Evolutionary conservation across 2,888 invertebrate genomes (phyloP).

Genomic region (Ethmia dodecea): DNA sequence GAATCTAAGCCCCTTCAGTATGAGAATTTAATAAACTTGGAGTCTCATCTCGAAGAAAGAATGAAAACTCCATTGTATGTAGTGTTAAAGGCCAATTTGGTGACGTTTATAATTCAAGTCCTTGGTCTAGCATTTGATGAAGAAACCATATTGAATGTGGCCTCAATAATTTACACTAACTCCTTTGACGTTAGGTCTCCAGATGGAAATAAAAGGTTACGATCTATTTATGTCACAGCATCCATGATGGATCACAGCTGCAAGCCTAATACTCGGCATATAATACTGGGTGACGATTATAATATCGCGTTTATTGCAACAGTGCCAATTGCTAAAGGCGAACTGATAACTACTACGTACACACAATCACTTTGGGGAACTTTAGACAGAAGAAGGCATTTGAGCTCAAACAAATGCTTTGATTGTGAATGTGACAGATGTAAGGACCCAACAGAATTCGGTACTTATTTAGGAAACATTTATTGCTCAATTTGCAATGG

Average conservation of each 20-base stretch:
- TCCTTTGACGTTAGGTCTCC: constrained; percentile 81
- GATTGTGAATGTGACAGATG: constrained; percentile 83
- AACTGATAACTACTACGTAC: constrained; percentile 82
- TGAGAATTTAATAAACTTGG: constrained; percentile 71
- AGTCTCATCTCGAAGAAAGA: constrained; percentile 80
- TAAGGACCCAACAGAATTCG: constrained; percentile 82
- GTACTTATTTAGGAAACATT: constrained; percentile 80
- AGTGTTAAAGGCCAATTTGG: constrained; percentile 78
- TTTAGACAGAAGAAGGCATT: constrained; percentile 78
- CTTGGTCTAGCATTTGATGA: constrained; percentile 76
- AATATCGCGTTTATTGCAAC: constrained; percentile 81
- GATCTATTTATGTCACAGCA: constrained; percentile 81
- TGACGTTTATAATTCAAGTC: constrained; percentile 79
- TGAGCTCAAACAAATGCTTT: constrained; percentile 81
- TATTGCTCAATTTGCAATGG: constrained; percentile 80
- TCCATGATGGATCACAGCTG: constrained; percentile 86
- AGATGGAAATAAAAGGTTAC: constrained; percentile 65
- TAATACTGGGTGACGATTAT: constrained; percentile 78
- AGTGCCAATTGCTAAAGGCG: constrained; percentile 81
- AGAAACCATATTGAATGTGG: constrained; percentile 76
- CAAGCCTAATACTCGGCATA: constrained; percentile 83
- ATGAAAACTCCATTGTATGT: constrained; percentile 78
- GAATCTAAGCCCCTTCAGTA: constrained; percentile 71
- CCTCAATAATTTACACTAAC: constrained; percentile 85
- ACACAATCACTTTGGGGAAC: constrained; percentile 85